Base-by-base conservation (phyloP, 2,113 vertebrate genomes). In the Rhineura floridana region DNA sequence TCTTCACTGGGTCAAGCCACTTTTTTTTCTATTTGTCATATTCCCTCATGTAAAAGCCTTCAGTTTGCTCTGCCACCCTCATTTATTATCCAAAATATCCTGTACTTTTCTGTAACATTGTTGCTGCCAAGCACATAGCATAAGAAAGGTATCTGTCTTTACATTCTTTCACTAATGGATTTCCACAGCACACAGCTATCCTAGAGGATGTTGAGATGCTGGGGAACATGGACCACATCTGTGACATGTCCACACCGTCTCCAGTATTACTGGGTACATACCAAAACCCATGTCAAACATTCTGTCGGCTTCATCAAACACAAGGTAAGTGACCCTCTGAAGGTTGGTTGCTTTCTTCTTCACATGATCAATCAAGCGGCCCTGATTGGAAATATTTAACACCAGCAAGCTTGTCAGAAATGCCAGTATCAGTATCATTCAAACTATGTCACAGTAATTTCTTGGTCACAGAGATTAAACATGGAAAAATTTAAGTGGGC, bases 261-360 rank as follows among this genome's bases (percentile, higher is more conserved):
- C 25, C 28, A 42, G 42, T 28, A 42, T 39, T 39, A 23, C 33
- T 7, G 88, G n/a, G 42, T 59, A 96, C 98, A 21, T 97, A 99
- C 99, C 99, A 89, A 99, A 99, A 3, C 99, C 99, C 99, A 99
- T 99, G 87, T 99, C 99, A 94, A 99, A 99, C 99, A 99, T 99
- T 86, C 99, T 97, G 95, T 99, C 99, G 25, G 99, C 99, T 97
- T 99, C 99, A 95, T 99, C 99, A 95, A 99, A 99, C 79, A 99
- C 99, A 90, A 99, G 97, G 95, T 99, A 99, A 83, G 98, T 97
- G 84, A 99, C 99, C 95, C 99, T 97, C 89, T 99, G 98, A 90
- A 99, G 97, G 89, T 99, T 98, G 0, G 99, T 99, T 69, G 99
- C 98, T 97, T 99, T 99, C 96, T 99, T 99, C 94, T 99, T 99